Evolutionary conservation across 2,888 invertebrate genomes (phyloP), one percentile per base, ranked within the genome.

Genomic region (Molorchus minor): DNA sequence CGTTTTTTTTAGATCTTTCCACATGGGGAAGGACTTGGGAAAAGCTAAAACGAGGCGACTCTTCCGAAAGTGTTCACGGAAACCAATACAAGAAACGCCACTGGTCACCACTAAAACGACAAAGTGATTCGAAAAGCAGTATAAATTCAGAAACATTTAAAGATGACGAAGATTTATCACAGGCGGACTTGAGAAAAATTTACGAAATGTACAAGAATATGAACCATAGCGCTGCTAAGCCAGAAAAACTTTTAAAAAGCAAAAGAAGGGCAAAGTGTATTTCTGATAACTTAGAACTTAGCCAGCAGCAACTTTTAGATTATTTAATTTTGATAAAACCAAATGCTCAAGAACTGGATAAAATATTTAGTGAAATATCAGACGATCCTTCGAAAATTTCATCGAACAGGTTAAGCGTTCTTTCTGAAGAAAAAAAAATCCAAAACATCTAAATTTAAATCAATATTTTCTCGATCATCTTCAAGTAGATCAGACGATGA

Each of bases 1-100:
- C n/a, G n/a, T n/a, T n/a, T n/a, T 58, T 73, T 75, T 49, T 72
- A 86, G 86, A 84, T 69, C 79, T 86, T 64, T 83, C 86, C 4
- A 76, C 84, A 85, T 62, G 86, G 86, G 43, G 81, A 82, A 70
- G 85, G 84, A 76, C 71, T 49, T 86, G 85, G 84, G 86, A 86
- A 61, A 84, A 86, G 68, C 75, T 87, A 58, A 85, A 84, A 72
- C 80, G 85, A 55, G 83, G 84, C 54, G 86, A 87, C 65, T 85
- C 85, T 36, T 82, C 83, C 1, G 87, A 87, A 70, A 74, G 83
- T 57, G 75, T 85, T 19, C 61, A 56, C 41, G 46, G 17, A 30
- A 17, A 41, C 21, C 52, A 49, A 20, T 46, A 43, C 17, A 69
- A 80, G 59, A 76, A 80, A 55, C 78, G 82, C n/a, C 74, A 78